Evolutionary conservation across 2,888 invertebrate species (phyloP), one percentile per base, ranked within the genome.

Genomic region (Teinopalpus imperialis): DNA sequence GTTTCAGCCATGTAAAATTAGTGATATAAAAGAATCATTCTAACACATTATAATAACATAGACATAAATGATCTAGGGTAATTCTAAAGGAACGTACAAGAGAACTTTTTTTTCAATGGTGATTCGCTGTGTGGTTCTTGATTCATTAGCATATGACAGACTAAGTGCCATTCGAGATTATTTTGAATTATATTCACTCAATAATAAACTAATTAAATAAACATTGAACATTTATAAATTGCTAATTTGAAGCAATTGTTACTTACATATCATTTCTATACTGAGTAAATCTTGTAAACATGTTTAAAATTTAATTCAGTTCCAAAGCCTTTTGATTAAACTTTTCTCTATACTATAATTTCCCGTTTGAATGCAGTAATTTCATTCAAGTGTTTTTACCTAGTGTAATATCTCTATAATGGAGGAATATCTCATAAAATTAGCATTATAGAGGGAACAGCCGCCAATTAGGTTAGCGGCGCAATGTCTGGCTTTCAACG

Each of bases 391-490:
- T 30, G 16, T 20, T 18, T 39, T 51, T 53, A 58, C 54, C 50
- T 54, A 53, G 45, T 43, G 30, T 42, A 53, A 49, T 51, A 52
- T 43, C 51, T 51, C 37, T 52, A 47, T 52, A 62, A 66, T 64
- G 63, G 67, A 60, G 50, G 56, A 52, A 61, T 62, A 66, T 57
- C 65, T 68, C 69, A 65, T 79, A 76, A 82, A 77, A 86, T 85
- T 85, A 67, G 68, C 81, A 85, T 82, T 77, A 77, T 59, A 52
- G 61, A 50, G 69, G 63, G 71, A 69, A 69, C 66, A 66, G 66
- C 51, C 68, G 85, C 85, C 86, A 85, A 85, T 83, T 82, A 79
- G 83, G 86, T 83, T 81, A 85, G 74, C 75, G 63, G 75, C 68
- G 61, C 75, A 69, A 54, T 62, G 71, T 66, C 69, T 69, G 48